Conservation (phyloP, 2,888 invertebrate genomes). For the Ectemnius lituratus region DNA sequence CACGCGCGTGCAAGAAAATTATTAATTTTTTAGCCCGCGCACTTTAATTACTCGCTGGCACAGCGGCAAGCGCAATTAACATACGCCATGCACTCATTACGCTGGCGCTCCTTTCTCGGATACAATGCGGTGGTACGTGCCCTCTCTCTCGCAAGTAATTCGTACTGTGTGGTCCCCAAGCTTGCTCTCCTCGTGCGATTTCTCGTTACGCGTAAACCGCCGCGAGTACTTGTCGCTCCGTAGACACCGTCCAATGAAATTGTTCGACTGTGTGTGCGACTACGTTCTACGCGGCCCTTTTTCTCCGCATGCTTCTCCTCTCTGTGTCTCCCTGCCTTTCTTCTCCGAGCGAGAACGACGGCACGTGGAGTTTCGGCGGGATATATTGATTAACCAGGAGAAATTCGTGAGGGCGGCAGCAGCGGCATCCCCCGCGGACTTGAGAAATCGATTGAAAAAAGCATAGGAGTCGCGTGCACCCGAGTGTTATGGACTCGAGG, state of each 20-base stretch:
- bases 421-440: conserved; percentile 25
- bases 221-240: too few species aligned
- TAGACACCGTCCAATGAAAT: conserved; percentile 21
- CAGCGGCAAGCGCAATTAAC: conserved; percentile 11
- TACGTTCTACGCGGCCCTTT: conserved; percentile 24
- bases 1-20: conserved; percentile 3
- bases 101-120: not conserved
- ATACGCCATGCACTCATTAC: conserved; percentile 14
- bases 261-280: conserved; percentile 17
- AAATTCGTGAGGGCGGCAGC: conserved; percentile 45
- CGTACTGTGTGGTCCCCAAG: too few species aligned
- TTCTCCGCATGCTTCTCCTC: conserved; percentile 35
- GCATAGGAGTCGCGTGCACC: not conserved
- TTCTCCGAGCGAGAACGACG: not conserved
- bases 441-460: conserved; percentile 38
- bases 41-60: not conserved
- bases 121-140: conserved; percentile 1
- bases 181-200: too few species aligned
- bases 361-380: conserved; percentile 44
- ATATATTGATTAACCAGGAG: conserved; percentile 63
- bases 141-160: not conserved
- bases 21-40: not conserved
- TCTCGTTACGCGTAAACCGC: too few species aligned
- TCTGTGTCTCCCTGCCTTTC: conserved; percentile 11
- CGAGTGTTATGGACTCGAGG: conserved; percentile 16